Base-by-base conservation (phyloP, 2,113 vertebrate genomes). In the Elephas maximus region DNA sequence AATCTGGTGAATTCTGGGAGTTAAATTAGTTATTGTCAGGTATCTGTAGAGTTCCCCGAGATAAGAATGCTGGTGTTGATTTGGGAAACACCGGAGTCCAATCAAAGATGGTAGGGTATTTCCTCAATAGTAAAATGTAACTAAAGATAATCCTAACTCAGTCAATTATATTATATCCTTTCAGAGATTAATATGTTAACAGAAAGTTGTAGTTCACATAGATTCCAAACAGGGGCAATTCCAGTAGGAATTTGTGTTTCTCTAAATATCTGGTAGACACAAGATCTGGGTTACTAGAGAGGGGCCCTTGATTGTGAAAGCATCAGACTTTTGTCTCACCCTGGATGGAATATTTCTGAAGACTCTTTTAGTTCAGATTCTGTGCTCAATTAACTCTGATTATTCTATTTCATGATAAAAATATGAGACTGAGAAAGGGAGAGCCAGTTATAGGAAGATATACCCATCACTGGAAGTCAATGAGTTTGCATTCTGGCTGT, bases 361-460 rank as follows among this genome's bases (percentile, higher is more conserved):
- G 53, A 44, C 24, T 74, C 41, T 53, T 33, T 90, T 81, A 37
- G 44, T 62, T 93, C 82, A 83, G 69, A 77, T 71, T 93, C 69
- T 51, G 18, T 76, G 53, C n/a, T 87, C 81, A 90, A 37, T 53
- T 67, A 92, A 78, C 48, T 86, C 69, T 18, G 20, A 23, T 91
- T 87, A 78, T 77, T 93, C 71, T 81, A 44, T 28, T 65, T 44
- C 60, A 53, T 73, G 80, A 85, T 81, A 37, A 67, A 93, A 85
- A 80, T 33, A 78, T 23, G 48, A 90, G 28, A 30, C 44, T 77
- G 69, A 92, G 24, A 41, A 33, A 17, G 26, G 60, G 17, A 65
- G 26, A 91, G 33, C 45, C 63, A 85, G 26, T 76, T 91, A 63
- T 30, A 12, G 57, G 91, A 95, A 44, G 33, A 80, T 51, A n/a